These are phyloP conservation scores for Poeciliopsis infans DNA, from an alignment of 2,797 vertebrate species.

Conservation along the genomic window DNA sequence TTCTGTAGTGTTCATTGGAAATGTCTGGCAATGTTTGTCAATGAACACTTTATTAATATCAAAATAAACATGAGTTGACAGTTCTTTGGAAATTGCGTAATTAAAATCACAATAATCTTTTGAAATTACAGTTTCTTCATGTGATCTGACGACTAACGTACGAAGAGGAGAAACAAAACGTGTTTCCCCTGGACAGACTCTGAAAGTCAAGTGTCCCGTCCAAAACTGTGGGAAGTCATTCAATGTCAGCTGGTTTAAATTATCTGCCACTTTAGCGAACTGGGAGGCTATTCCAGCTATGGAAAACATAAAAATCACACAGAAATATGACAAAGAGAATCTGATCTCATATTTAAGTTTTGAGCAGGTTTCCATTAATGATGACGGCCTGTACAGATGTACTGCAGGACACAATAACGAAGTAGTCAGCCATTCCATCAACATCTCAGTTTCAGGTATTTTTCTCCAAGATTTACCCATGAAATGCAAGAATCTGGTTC, in stretches of 20 bases:
- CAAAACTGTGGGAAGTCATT: conserved; percentile 40
- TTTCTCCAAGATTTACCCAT: neutral
- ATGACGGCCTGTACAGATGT: conserved; percentile 65
- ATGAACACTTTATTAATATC: neutral
- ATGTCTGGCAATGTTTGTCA: neutral
- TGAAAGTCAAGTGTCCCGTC: conserved; percentile 54
- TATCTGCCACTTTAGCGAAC: fast-evolving
- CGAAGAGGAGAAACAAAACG: neutral
- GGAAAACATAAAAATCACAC: conserved; percentile 32
- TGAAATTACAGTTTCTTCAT: conserved; percentile 43
- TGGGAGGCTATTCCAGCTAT: conserved; percentile 3
- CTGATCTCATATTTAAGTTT: conserved; percentile 64
- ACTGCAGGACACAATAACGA: fast-evolving
- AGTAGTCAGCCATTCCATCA: conserved; percentile 38
- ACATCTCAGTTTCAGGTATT: conserved; percentile 69
- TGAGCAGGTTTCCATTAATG: conserved; percentile 36
- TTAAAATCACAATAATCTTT: neutral
- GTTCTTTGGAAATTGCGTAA: neutral
- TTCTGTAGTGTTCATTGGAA: neutral
- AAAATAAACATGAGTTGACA: neutral
- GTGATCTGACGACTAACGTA: conserved; percentile 20
- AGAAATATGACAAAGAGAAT: fast-evolving
- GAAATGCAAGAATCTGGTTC: neutral
- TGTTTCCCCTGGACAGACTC: neutral
- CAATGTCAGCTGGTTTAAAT: conserved; percentile 60